These are phyloP conservation scores for Paramormyrops kingsleyae DNA, from an alignment of 2,113 vertebrate species.

Conservation along the genomic window DNA sequence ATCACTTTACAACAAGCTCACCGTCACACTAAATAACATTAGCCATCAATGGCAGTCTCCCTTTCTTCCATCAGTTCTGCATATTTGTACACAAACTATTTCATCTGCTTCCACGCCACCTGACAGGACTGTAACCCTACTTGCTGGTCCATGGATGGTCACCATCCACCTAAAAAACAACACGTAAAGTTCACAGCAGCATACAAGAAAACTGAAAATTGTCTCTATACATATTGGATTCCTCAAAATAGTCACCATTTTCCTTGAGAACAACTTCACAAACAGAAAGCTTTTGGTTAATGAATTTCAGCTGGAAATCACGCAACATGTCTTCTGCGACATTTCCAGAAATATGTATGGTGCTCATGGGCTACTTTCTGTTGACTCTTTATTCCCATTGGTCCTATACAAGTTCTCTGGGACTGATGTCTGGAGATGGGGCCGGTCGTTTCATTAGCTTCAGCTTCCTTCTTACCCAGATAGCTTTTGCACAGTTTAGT, in stretches of 20 bases:
- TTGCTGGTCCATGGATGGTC: not conserved
- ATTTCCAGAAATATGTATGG: not conserved
- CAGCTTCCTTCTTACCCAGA: not conserved
- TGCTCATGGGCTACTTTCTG: not conserved
- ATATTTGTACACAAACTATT: not conserved
- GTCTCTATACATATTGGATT: not conserved
- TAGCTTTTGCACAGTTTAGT: not conserved
- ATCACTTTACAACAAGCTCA: not conserved
- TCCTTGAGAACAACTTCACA: not conserved
- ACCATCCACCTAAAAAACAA: not conserved
- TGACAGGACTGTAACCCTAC: not conserved
- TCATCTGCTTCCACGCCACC: not conserved
- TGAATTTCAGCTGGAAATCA: not conserved
- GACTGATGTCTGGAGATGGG: not conserved
- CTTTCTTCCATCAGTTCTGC: not conserved
- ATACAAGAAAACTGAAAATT: not conserved
- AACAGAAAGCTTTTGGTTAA: not conserved
- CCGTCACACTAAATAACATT: not conserved
- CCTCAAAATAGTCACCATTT: not conserved
- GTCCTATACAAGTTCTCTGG: not conserved
- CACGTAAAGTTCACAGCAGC: not conserved
- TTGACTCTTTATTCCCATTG: not conserved
- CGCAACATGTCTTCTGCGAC: not conserved
- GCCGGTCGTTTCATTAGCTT: not conserved
- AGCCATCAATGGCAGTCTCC: not conserved